Conservation (phyloP, 2,113 vertebrate genomes). For the Hepsetus odoe region DNA sequence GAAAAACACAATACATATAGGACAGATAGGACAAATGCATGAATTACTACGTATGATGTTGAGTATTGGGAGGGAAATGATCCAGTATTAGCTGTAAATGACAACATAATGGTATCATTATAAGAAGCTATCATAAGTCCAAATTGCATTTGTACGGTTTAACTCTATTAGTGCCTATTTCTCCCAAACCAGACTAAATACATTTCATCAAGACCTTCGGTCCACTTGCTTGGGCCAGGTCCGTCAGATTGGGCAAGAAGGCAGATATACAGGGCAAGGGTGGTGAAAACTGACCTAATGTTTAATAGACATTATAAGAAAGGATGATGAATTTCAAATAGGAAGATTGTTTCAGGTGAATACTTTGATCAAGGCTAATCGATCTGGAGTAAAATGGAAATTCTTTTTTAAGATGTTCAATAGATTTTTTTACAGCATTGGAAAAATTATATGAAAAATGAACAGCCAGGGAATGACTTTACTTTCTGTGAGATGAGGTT, state of each 20-base stretch:
- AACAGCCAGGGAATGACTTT: background rate
- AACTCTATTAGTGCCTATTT: no score
- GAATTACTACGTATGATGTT: background rate
- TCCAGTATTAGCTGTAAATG: background rate
- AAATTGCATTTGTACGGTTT: no score
- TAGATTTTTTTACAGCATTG: background rate
- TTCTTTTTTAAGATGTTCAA: no score
- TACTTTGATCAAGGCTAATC: background rate
- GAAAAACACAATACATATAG: background rate
- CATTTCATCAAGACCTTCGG: no score
- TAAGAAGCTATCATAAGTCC: no score
- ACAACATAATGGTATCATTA: no score
- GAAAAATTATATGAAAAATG: background rate
- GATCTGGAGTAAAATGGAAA: background rate
- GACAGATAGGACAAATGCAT: no score
- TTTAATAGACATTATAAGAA: background rate
- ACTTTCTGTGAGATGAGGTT: background rate
- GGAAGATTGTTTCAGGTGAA: background rate
- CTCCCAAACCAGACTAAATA: no score
- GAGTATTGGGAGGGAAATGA: background rate
- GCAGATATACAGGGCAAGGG: no score
- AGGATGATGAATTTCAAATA: background rate
- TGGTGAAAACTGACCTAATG: background rate
- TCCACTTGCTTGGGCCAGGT: no score
- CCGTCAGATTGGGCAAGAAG: no score